Percentiles rank a stretch among this genome's conserved stretches.
Conservation (phyloP, 2,888 invertebrate genomes). For the Malthinus flaveolus region DNA sequence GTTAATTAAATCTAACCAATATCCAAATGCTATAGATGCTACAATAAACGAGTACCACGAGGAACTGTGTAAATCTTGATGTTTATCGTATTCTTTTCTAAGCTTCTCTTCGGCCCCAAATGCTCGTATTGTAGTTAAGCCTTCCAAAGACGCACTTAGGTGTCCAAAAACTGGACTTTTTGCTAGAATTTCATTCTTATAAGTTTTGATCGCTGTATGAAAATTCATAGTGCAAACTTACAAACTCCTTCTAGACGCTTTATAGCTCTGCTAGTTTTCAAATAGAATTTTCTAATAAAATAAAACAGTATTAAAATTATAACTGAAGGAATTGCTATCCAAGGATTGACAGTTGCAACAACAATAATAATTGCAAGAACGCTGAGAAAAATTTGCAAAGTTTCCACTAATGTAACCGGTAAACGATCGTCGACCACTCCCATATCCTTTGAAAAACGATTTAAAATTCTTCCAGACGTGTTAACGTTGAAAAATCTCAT, state of each 20-base stretch:
- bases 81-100: slow-evolving; percentile 76
- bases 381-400: background rate
- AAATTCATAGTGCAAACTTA: no score
- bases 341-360: background rate
- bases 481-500: slow-evolving; percentile 89
- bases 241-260: slow-evolving; percentile 81
- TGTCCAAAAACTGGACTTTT: slow-evolving; percentile 95
- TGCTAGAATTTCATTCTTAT: no score
- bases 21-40: slow-evolving; percentile 90
- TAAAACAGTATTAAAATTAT: slow-evolving; percentile 60
- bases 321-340: background rate
- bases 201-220: no score
- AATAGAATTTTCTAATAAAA: slow-evolving; percentile 73
- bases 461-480: slow-evolving; percentile 79
- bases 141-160: slow-evolving; percentile 84
- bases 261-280: slow-evolving; percentile 78
- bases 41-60: slow-evolving; percentile 91
- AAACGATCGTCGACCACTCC: slow-evolving; percentile 69
- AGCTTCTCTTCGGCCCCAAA: slow-evolving; percentile 81
- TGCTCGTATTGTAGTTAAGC: slow-evolving; percentile 88
- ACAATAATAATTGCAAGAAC: background rate
- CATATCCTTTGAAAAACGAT: slow-evolving; percentile 89
- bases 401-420: slow-evolving; percentile 52
- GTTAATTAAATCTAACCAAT: slow-evolving; percentile 89
- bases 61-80: slow-evolving; percentile 85